Conservation (phyloP, 2,797 vertebrate species). For the Coregonus ussuriensis region DNA sequence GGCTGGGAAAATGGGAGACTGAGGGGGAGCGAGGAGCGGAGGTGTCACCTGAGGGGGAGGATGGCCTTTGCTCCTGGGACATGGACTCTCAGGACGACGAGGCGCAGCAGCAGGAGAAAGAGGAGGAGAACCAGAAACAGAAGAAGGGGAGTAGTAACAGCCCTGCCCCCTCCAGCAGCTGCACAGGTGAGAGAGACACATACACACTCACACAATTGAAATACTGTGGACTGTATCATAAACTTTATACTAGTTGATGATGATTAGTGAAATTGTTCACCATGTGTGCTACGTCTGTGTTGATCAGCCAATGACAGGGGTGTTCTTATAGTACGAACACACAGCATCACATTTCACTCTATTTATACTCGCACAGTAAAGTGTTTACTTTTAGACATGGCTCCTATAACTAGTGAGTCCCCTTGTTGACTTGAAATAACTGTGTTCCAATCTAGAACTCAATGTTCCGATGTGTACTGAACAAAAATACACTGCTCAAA, state of each 20-base stretch:
- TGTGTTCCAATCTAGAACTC: neutral
- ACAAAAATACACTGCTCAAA: no score
- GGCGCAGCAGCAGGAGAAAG: neutral
- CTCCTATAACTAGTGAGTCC: neutral
- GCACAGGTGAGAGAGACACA: conserved; percentile 12
- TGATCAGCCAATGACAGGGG: neutral
- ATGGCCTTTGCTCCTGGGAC: neutral
- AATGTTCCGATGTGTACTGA: neutral
- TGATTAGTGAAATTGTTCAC: neutral
- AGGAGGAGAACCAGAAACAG: neutral
- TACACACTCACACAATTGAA: neutral
- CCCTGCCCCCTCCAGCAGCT: conserved; percentile 18
- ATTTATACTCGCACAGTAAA: neutral
- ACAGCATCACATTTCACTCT: neutral
- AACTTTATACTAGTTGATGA: neutral
- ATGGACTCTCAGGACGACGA: neutral
- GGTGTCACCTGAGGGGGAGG: neutral
- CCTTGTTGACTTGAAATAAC: neutral
- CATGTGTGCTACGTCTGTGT: neutral
- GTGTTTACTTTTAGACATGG: neutral
- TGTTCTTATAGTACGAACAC: neutral
- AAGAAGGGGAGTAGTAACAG: conserved; percentile 10
- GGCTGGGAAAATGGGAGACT: neutral
- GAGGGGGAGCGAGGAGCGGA: neutral
- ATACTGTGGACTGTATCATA: neutral